Evolutionary conservation across 2,113 vertebrate species (phyloP), one percentile per base, ranked within the genome.

Genomic region (human): DNA sequence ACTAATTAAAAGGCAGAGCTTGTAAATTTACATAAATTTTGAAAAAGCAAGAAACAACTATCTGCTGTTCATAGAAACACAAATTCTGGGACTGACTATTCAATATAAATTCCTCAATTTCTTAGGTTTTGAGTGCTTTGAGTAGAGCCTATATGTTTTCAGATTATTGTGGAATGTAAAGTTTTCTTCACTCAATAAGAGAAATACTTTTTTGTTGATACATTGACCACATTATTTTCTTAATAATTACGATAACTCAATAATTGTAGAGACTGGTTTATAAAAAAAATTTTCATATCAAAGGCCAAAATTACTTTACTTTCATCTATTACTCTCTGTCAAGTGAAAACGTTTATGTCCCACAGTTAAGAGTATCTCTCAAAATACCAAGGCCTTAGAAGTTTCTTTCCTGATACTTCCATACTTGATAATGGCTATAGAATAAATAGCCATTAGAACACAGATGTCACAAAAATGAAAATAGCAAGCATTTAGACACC

Each of bases 381-480:
- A 89, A 89, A 70, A 87, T 14, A 91, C 0, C 13, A 73, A 35
- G 3, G 14, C 10, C 40, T 64, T 70, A 48, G 10, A 64, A 72
- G 8, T 89, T 52, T 93, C 52, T 96, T 66, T 55, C 38, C 76
- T 52, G 45, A 59, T 13, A 35, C 11, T 66, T 94, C 11, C 30
- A 30, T 57, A 89, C 18, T 73, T 72, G 73, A 64, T 91, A 92
- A 70, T 27, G 50, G 22, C 23, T 94, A 90, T 38, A 55, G 55
- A 81, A 82, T 57, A 81, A 80, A 85, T 16, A 45, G 40, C 40
- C 23, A 75, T 45, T 45, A 75, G 72, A 85, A 45, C 35, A 80
- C 23, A 72, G 17, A 82, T 78, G 81, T 96, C 18, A 83, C 57
- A 94, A 70, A 89, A 78, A 72, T 87, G 35, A 89, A 72, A 89